Evolutionary conservation across 2,113 vertebrate genomes (phyloP).

Genomic region (Takifugu bimaculatus): DNA sequence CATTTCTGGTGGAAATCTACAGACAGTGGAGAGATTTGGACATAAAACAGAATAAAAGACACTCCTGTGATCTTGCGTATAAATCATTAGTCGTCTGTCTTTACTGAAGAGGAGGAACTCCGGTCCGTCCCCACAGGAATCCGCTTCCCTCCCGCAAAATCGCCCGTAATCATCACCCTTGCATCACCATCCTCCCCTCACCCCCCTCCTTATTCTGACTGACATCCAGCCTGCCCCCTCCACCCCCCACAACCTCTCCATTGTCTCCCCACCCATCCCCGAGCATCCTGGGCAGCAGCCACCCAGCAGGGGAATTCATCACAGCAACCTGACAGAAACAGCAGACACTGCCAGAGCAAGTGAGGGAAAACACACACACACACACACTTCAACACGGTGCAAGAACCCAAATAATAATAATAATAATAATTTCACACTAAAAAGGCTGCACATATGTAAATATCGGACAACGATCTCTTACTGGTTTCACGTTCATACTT

Average conservation of each 20-base stretch:
- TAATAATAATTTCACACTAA: too few species aligned
- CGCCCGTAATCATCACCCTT: conserved; percentile 45
- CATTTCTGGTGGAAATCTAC: not conserved
- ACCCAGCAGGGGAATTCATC: conserved; percentile 56
- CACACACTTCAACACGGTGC: not conserved
- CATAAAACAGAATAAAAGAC: too few species aligned
- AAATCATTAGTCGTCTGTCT: not conserved
- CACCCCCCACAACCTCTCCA: conserved; percentile 14
- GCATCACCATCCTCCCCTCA: conserved; percentile 39
- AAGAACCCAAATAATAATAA: too few species aligned
- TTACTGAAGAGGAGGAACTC: conserved; percentile 11
- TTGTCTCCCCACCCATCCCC: conserved; percentile 48
- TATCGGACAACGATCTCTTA: too few species aligned
- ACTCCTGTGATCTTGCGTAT: too few species aligned
- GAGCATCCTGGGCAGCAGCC: conserved; percentile 36
- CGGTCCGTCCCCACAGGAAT: conserved; percentile 20
- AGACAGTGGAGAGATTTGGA: too few species aligned
- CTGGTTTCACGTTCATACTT: too few species aligned
- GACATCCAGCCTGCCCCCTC: conserved; percentile 35
- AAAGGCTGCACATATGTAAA: too few species aligned
- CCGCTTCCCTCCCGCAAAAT: conserved; percentile 25
- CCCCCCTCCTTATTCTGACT: conserved; percentile 38
- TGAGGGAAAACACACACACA: not conserved
- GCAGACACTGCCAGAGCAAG: conserved; percentile 1
- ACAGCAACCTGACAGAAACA: conserved; percentile 38